Conservation (phyloP, 2,888 invertebrate species). For the Stratiomys singularior region DNA sequence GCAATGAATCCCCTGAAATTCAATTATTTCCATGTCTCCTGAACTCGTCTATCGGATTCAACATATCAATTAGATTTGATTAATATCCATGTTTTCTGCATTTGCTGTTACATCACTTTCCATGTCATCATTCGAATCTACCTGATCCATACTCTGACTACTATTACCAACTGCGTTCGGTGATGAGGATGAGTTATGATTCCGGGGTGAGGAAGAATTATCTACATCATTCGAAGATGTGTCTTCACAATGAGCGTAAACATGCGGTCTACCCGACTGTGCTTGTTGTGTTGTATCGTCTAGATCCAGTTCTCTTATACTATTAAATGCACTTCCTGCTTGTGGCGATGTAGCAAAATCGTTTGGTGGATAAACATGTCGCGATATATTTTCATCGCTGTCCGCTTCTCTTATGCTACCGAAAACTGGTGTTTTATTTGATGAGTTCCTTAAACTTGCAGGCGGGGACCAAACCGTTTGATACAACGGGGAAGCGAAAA, state of each 20-base stretch:
- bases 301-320: conserved; percentile 63
- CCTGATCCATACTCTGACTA: neutral
- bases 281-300: conserved; percentile 54
- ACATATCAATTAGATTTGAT: too few species aligned
- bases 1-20: too few species aligned
- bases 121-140: conserved; percentile 15
- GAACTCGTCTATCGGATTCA: too few species aligned
- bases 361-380: conserved; percentile 65
- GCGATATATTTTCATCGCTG: conserved; percentile 60
- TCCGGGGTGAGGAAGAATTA: conserved; percentile 50
- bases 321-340: conserved; percentile 61
- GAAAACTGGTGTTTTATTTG: conserved; percentile 63
- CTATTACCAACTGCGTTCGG: neutral
- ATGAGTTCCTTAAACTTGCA: conserved; percentile 62
- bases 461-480: conserved; percentile 66
- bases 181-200: conserved; percentile 26
- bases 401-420: conserved; percentile 63
- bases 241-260: conserved; percentile 64
- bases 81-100: neutral
- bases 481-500: conserved; percentile 65
- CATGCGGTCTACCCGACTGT: conserved; percentile 56
- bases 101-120: neutral
- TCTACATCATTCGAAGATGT: conserved; percentile 63
- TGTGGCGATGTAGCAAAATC: conserved; percentile 63
- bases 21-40: too few species aligned